These are phyloP conservation scores for Bombus waltoni DNA, from an alignment of 1,140 invertebrate species.

Conservation along the genomic window DNA sequence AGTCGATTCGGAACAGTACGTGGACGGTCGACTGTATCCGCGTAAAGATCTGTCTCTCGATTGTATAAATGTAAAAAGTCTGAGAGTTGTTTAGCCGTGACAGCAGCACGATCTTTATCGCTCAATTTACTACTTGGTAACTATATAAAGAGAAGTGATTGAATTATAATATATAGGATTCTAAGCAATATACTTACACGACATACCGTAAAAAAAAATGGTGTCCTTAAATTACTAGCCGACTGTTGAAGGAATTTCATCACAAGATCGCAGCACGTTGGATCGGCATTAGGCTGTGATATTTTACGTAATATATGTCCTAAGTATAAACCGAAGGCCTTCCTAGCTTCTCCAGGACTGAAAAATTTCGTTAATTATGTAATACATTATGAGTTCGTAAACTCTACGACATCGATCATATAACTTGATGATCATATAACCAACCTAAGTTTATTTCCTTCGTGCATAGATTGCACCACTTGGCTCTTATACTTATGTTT, in stretches of 20 bases:
- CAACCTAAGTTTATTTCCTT: conserved; percentile 84
- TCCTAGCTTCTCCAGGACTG: conserved; percentile 87
- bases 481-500: conserved; percentile 79
- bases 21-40: conserved; percentile 86
- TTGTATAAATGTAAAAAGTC: conserved; percentile 96
- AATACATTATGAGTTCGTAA: not conserved
- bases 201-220: conserved; percentile 87
- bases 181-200: not conserved
- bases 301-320: conserved; percentile 89
- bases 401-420: not conserved
- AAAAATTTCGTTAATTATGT: conserved; percentile 33
- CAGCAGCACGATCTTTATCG: conserved; percentile 92
- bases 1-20: conserved; percentile 84
- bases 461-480: conserved; percentile 81
- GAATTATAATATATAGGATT: not conserved
- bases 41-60: conserved; percentile 90
- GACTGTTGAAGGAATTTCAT: conserved; percentile 93
- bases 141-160: conserved; percentile 77
- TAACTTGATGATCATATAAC: not conserved
- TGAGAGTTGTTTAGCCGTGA: conserved; percentile 95
- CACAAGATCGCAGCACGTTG: conserved; percentile 86
- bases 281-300: conserved; percentile 84
- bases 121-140: conserved; percentile 89
- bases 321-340: conserved; percentile 93
- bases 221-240: conserved; percentile 89